Percentiles rank a stretch among this genome's conserved stretches.
Evolutionary conservation across 1,140 invertebrate species (phyloP).

Genomic region (Cydia strobilella): DNA sequence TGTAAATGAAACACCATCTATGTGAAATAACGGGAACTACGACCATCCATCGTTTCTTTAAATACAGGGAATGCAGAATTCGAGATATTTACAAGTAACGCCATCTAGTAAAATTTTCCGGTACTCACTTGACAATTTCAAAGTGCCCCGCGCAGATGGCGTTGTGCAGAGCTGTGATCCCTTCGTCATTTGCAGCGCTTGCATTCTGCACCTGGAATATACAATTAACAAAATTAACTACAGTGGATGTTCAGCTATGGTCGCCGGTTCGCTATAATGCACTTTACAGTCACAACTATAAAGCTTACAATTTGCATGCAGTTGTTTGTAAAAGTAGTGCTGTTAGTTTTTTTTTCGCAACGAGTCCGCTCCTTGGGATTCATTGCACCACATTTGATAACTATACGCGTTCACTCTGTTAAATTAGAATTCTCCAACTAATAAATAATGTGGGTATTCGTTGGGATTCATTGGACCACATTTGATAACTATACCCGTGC

Average conservation of each 20-base stretch:
- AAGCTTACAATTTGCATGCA: not conserved
- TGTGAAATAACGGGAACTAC: not conserved
- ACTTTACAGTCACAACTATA: not conserved
- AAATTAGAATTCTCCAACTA: not conserved
- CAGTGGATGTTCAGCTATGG: not conserved
- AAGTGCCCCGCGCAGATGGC: constrained; percentile 99
- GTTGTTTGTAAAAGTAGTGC: not conserved
- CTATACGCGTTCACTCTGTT: not conserved
- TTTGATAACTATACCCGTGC: not conserved
- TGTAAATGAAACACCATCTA: constrained; percentile 1
- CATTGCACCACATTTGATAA: not conserved
- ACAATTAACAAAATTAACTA: constrained; percentile 12
- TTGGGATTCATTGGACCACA: not conserved
- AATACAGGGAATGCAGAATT: too few species aligned
- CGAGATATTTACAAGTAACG: not conserved
- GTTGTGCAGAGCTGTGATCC: constrained; percentile 99
- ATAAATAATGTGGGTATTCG: not conserved
- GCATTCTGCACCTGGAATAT: constrained; percentile 93
- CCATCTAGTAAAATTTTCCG: constrained; percentile 15
- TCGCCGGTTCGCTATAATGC: not conserved
- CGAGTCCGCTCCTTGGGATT: not conserved
- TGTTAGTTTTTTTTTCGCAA: not conserved
- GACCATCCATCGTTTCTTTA: not conserved
- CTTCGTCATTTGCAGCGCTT: constrained; percentile 97
- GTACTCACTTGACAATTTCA: constrained; percentile 95